These are phyloP conservation scores for Brachionus manjavacas DNA, from an alignment of 1,140 invertebrate genomes.

Conservation along the genomic window DNA sequence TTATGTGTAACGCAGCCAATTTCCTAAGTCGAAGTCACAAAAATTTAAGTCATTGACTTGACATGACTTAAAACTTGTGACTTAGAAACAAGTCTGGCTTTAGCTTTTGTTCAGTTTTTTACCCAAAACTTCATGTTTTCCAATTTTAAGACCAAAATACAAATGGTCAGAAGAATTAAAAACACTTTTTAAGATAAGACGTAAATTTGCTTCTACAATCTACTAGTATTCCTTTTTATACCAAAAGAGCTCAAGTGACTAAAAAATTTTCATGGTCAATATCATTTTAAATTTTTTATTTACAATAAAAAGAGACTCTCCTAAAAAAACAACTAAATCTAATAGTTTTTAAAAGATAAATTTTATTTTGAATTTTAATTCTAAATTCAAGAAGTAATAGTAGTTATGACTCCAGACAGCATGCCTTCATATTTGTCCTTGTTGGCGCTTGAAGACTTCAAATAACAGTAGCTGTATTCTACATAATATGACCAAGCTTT, in stretches of 20 bases:
- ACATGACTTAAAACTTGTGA: no score
- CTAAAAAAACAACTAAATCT: neutral
- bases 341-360: neutral
- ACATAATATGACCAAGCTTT: constrained; percentile 24
- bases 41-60: no score
- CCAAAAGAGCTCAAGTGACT: neutral
- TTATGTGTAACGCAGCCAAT: no score
- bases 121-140: no score
- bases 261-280: neutral
- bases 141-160: no score
- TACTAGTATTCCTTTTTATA: no score
- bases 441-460: neutral
- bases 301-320: neutral
- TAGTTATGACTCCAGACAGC: constrained; percentile 8
- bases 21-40: no score
- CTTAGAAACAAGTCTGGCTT: no score
- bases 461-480: constrained; percentile 23
- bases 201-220: no score
- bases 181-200: no score
- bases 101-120: no score
- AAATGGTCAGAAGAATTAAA: no score
- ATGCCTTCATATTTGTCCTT: neutral
- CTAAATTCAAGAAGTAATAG: neutral
- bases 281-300: neutral
- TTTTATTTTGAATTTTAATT: neutral